These are phyloP conservation scores for Cyanoramphus novaezelandiae DNA, from an alignment of 2,113 vertebrate genomes.

Conservation along the genomic window DNA sequence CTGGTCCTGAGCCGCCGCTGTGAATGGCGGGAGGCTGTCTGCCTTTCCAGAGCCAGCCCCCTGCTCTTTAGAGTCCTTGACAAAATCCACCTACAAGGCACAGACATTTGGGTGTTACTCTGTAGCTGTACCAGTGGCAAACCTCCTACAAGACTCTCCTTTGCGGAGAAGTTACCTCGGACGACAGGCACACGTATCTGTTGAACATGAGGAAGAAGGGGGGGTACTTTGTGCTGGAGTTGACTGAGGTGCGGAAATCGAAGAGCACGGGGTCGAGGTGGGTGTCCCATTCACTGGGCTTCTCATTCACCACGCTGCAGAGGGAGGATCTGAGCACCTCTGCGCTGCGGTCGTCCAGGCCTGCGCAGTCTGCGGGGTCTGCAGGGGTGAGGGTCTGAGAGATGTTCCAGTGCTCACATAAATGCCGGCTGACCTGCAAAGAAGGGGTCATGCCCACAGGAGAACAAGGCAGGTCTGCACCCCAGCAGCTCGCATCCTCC, in stretches of 20 bases:
- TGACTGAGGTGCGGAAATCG: slow-evolving; percentile 81
- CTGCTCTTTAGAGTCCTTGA: slow-evolving; percentile 67
- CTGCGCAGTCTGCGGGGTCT: slow-evolving; percentile 64
- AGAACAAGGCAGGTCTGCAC: neutral
- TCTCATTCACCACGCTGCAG: slow-evolving; percentile 77
- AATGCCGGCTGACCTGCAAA: slow-evolving; percentile 78
- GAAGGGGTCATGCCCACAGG: fast-evolving
- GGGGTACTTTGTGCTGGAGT: slow-evolving; percentile 81
- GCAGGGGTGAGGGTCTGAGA: slow-evolving; percentile 76
- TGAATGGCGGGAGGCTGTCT: slow-evolving; percentile 48
- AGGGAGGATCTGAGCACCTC: slow-evolving; percentile 80
- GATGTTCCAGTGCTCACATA: slow-evolving; percentile 82
- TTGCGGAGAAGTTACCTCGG: slow-evolving; percentile 22
- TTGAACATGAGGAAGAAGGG: slow-evolving; percentile 89
- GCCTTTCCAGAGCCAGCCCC: slow-evolving; percentile 56
- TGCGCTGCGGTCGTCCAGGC: slow-evolving; percentile 70
- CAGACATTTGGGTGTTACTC: neutral
- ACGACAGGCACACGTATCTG: slow-evolving; percentile 76
- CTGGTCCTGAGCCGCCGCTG: slow-evolving; percentile 76
- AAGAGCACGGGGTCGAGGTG: slow-evolving; percentile 84
- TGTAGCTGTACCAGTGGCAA: fast-evolving
- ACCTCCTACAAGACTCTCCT: neutral
- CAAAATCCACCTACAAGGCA: slow-evolving; percentile 68
- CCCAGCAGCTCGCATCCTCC: neutral
- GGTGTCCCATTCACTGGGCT: slow-evolving; percentile 83